Conservation (phyloP, 2,888 invertebrate species). For the Microctonus aethiopoides region DNA sequence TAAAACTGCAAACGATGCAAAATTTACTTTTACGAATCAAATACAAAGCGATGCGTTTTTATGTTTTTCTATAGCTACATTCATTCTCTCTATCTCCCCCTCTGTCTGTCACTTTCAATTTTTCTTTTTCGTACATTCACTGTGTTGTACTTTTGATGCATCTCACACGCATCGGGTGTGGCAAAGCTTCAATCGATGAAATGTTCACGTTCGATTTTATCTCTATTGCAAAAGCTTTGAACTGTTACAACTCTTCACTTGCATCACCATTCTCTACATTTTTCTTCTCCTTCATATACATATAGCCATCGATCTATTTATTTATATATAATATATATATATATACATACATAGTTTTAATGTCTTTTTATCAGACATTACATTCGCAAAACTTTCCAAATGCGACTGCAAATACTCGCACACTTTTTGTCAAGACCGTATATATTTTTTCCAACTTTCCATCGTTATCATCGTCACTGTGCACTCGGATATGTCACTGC, state of each 20-base stretch:
- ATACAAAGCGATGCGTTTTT: background rate
- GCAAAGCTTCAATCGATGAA: conserved; percentile 6
- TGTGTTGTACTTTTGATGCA: background rate
- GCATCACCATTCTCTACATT: background rate
- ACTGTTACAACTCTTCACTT: conserved; percentile 8
- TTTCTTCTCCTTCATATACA: background rate
- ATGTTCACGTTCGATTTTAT: conserved; percentile 16
- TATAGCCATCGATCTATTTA: background rate
- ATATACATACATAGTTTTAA: too few species aligned
- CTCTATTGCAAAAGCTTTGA: conserved; percentile 7
- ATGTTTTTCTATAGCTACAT: too few species aligned
- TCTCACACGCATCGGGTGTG: background rate
- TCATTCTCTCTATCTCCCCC: background rate
- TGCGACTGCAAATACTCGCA: too few species aligned
- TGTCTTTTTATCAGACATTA: too few species aligned
- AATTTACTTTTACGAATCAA: conserved; percentile 4
- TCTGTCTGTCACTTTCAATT: too few species aligned
- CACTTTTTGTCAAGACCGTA: too few species aligned
- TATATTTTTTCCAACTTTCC: conserved; percentile 6
- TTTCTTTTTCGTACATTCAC: too few species aligned
- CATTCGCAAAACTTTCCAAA: too few species aligned
- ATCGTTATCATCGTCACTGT: background rate
- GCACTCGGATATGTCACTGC: background rate
- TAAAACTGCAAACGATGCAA: background rate
- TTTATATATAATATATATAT: too few species aligned